These are phyloP conservation scores for Ochotona princeps DNA, from an alignment of 2,113 vertebrate species.

Conservation along the genomic window DNA sequence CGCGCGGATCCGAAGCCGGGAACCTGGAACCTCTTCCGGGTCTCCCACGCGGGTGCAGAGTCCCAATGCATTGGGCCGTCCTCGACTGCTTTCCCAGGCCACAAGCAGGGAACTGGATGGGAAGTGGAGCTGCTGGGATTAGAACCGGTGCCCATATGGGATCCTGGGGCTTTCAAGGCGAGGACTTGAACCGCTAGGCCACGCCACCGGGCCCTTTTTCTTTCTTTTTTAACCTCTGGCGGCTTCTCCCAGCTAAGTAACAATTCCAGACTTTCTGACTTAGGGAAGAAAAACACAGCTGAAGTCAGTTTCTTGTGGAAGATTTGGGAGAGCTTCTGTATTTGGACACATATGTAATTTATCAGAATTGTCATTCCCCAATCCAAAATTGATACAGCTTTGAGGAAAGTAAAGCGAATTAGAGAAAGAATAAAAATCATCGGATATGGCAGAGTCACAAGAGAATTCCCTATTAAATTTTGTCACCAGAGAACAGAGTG, in stretches of 20 bases:
- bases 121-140: too few species aligned
- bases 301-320: not conserved
- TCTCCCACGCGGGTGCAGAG: too few species aligned
- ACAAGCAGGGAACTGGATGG: too few species aligned
- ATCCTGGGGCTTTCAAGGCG: too few species aligned
- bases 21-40: too few species aligned
- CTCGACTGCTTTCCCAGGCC: too few species aligned
- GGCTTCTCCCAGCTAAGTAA: not conserved
- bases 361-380: not conserved
- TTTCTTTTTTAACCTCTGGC: constrained; percentile 11
- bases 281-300: not conserved
- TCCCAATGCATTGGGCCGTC: too few species aligned
- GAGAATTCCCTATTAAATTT: not conserved
- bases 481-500: not conserved
- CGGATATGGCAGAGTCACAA: not conserved
- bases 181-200: too few species aligned
- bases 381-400: not conserved
- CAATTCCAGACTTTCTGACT: not conserved
- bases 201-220: too few species aligned
- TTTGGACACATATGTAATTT: not conserved
- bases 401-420: not conserved
- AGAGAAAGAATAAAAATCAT: not conserved
- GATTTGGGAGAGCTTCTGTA: not conserved
- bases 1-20: too few species aligned
- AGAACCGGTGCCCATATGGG: too few species aligned